phyloP scores from a whole-genome alignment of 2,888 invertebrate species.

The Mechanitis messenoides region DNA sequence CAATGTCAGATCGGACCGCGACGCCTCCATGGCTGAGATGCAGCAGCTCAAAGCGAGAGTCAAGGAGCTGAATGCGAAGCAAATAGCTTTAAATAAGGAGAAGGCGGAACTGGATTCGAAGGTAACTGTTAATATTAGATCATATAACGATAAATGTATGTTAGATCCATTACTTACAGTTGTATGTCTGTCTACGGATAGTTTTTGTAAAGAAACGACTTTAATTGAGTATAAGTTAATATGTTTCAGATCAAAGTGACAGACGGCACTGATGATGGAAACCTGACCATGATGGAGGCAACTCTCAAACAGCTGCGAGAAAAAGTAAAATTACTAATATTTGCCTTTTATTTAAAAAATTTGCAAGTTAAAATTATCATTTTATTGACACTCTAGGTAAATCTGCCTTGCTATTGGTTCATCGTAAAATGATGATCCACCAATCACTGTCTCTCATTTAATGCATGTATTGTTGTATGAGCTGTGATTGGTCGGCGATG shows the following conservation, averaged over 20 bases:
- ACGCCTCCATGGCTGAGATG: slow-evolving; percentile 92
- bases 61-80: slow-evolving; percentile 89
- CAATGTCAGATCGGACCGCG: slow-evolving; percentile 81
- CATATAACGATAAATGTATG: no score
- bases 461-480: no score
- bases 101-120: slow-evolving; percentile 88
- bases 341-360: no score
- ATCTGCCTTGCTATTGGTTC: no score
- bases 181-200: no score
- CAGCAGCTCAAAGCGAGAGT: slow-evolving; percentile 86
- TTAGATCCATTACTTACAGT: no score
- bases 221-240: slow-evolving; percentile 20
- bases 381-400: no score
- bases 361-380: no score
- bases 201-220: background rate
- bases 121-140: slow-evolving; percentile 35
- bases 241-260: slow-evolving; percentile 77
- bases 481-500: background rate
- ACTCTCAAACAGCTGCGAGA: slow-evolving; percentile 76
- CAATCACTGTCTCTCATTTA: no score
- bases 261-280: slow-evolving; percentile 83
- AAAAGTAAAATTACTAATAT: slow-evolving; percentile 36
- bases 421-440: no score
- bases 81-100: slow-evolving; percentile 88
- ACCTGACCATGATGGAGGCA: slow-evolving; percentile 81